These are phyloP conservation scores for Plutella xylostella DNA, from an alignment of 2,888 invertebrate genomes.

Conservation along the genomic window DNA sequence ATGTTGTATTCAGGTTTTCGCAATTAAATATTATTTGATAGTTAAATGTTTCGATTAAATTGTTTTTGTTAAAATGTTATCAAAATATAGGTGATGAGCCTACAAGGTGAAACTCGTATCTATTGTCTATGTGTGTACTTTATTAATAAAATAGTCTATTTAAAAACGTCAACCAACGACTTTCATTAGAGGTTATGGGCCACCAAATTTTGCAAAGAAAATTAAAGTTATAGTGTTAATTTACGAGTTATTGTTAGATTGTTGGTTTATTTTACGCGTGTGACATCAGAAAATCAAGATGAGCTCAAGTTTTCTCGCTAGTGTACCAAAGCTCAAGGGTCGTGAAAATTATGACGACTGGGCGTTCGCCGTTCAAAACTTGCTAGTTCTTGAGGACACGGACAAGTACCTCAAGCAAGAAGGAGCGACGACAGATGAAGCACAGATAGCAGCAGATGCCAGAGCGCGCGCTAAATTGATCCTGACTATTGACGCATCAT, in stretches of 20 bases:
- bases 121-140: too few relatives aligned
- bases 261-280: not conserved
- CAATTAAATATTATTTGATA: too few relatives aligned
- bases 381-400: constrained; percentile 9
- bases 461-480: constrained; percentile 23
- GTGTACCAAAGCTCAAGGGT: constrained; percentile 14
- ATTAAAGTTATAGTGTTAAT: too few relatives aligned
- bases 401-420: not conserved
- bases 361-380: constrained; percentile 14
- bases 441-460: constrained; percentile 10
- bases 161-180: too few relatives aligned
- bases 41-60: too few relatives aligned
- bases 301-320: not conserved
- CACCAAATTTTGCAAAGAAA: too few relatives aligned
- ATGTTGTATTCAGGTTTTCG: too few relatives aligned
- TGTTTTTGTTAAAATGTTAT: too few relatives aligned
- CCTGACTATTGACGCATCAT: constrained; percentile 20
- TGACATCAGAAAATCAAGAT: not conserved
- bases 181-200: too few relatives aligned
- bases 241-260: not conserved
- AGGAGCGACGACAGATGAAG: not conserved
- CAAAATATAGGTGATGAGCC: too few relatives aligned
- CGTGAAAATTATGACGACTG: constrained; percentile 16
- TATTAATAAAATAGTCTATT: too few relatives aligned
- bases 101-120: too few relatives aligned